These are phyloP conservation scores for Sarcophaga rosellei DNA, from an alignment of 2,888 invertebrate genomes.

Conservation along the genomic window DNA sequence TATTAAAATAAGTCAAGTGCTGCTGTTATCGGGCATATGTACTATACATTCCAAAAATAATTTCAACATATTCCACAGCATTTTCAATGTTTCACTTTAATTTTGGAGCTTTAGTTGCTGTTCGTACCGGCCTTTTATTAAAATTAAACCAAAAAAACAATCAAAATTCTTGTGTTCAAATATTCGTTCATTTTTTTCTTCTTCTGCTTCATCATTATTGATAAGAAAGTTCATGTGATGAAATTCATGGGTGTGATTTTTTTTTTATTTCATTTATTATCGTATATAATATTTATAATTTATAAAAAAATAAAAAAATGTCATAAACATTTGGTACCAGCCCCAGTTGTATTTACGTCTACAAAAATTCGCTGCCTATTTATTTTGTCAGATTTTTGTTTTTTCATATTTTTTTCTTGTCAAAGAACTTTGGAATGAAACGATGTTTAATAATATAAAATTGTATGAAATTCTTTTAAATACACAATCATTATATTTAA, in stretches of 20 bases:
- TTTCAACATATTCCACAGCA: neutral
- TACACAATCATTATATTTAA: neutral
- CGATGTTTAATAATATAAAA: neutral
- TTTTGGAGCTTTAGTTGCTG: neutral
- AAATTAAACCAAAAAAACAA: conserved; percentile 4
- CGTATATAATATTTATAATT: neutral
- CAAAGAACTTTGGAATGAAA: conserved; percentile 32
- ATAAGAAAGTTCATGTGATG: conserved; percentile 51
- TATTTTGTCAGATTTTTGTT: neutral
- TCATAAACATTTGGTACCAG: conserved; percentile 4
- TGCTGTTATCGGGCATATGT: too few relatives aligned
- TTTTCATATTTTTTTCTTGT: neutral
- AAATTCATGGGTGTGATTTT: conserved; percentile 43
- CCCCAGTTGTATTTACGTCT: conserved; percentile 25
- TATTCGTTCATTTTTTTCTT: neutral
- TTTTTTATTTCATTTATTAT: neutral
- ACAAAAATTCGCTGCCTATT: conserved; percentile 1
- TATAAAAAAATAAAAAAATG: neutral
- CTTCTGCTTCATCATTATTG: conserved; percentile 3
- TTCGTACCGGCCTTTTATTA: conserved; percentile 21
- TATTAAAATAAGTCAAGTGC: too few relatives aligned
- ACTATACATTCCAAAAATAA: too few relatives aligned
- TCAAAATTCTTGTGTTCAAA: neutral
- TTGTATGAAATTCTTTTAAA: neutral
- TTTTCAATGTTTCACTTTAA: neutral